Percentiles rank a stretch among this genome's conserved stretches.
Conservation (phyloP, 2,888 invertebrate species). For the Orchesellides sinensis region DNA sequence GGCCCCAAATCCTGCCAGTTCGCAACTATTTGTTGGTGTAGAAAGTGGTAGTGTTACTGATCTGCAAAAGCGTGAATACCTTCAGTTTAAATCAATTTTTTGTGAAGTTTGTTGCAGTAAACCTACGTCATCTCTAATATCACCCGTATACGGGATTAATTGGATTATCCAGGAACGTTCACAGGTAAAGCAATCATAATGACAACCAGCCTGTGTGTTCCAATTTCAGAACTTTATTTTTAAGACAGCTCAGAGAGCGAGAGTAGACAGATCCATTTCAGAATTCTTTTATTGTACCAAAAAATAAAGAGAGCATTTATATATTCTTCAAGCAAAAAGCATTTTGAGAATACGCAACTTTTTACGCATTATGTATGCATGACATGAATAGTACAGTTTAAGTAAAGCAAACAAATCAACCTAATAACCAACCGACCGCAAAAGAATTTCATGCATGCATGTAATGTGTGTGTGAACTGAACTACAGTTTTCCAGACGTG, state of each 20-base stretch:
- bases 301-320: background rate
- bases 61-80: background rate
- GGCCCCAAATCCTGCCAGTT: slow-evolving; percentile 75
- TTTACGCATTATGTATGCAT: too few relatives aligned
- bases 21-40: slow-evolving; percentile 59
- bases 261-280: background rate
- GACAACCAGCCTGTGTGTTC: background rate
- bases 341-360: too few relatives aligned
- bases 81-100: background rate
- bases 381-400: too few relatives aligned
- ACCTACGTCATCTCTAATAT: background rate
- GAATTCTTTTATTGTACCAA: background rate
- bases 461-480: background rate
- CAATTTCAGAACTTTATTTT: background rate
- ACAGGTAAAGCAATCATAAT: slow-evolving; percentile 44
- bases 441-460: background rate
- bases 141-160: slow-evolving; percentile 41
- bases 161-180: slow-evolving; percentile 43
- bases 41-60: slow-evolving; percentile 51
- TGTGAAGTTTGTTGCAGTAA: slow-evolving; percentile 42
- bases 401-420: background rate
- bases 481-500: background rate
- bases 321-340: too few relatives aligned
- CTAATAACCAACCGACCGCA: background rate
- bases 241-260: background rate